These are phyloP conservation scores for Numenius phaeopus DNA, from an alignment of 2,797 vertebrate genomes.

Conservation along the genomic window DNA sequence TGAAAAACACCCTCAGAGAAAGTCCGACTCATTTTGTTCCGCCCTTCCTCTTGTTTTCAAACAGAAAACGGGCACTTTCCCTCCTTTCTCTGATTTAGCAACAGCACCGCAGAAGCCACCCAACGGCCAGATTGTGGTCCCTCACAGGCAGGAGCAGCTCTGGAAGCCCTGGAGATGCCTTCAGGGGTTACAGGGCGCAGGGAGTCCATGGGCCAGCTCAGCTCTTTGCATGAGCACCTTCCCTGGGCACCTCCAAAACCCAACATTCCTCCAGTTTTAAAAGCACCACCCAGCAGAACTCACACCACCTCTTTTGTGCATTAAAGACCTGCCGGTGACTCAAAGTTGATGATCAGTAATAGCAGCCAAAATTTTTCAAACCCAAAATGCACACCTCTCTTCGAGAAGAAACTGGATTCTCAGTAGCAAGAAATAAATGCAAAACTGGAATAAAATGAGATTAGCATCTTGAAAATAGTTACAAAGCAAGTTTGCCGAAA, in stretches of 20 bases:
- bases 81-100: not conserved
- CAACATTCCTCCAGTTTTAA: not conserved
- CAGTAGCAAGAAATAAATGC: not conserved
- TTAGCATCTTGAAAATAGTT: not conserved
- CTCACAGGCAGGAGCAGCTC: not conserved
- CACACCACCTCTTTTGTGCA: accelerated
- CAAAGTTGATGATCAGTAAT: not conserved
- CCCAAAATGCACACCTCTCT: not conserved
- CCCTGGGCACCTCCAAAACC: not conserved
- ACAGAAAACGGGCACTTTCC: not conserved
- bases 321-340: not conserved
- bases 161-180: not conserved
- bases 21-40: not conserved
- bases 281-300: not conserved
- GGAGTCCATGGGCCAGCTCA: not conserved
- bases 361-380: not conserved
- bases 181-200: not conserved
- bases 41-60: not conserved
- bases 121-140: not conserved
- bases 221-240: not conserved
- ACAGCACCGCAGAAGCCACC: not conserved
- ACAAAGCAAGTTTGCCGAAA: not conserved
- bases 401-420: not conserved
- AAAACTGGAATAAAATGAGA: not conserved
- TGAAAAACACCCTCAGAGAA: not conserved